Conservation (phyloP, 2,113 vertebrate species). For the Pomatostomus ruficeps region DNA sequence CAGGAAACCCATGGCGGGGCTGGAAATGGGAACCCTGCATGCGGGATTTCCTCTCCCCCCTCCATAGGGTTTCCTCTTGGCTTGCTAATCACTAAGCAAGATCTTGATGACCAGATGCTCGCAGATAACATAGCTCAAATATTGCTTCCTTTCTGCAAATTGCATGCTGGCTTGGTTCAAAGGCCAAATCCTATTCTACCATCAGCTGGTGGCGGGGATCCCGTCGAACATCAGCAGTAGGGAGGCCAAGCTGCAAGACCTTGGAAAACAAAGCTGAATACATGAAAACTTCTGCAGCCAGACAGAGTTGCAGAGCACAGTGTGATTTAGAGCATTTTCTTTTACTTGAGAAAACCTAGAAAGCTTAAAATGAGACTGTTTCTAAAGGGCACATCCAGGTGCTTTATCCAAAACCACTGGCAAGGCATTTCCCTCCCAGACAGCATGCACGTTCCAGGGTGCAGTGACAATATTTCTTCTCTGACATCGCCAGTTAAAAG, state of each 20-base stretch:
- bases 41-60: slow-evolving; percentile 10
- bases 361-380: neutral
- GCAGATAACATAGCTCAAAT: neutral
- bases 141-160: slow-evolving; percentile 42
- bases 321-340: neutral
- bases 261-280: neutral
- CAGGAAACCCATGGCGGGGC: neutral
- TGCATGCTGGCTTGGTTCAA: slow-evolving; percentile 3
- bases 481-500: slow-evolving; percentile 61
- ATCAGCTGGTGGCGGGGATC: neutral
- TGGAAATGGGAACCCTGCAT: neutral
- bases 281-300: neutral
- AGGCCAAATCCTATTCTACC: slow-evolving; percentile 20
- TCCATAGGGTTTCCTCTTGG: neutral
- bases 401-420: neutral
- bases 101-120: slow-evolving; percentile 51
- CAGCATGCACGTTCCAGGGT: slow-evolving; percentile 1
- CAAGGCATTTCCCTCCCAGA: slow-evolving; percentile 27
- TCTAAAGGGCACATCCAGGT: neutral
- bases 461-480: slow-evolving; percentile 22
- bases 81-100: neutral
- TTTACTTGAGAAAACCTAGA: neutral
- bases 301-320: accelerated
- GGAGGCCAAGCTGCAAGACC: neutral
- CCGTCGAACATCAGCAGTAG: neutral